These are phyloP conservation scores for Carpatolechia fugitivella DNA, from an alignment of 2,888 invertebrate species.

Conservation along the genomic window DNA sequence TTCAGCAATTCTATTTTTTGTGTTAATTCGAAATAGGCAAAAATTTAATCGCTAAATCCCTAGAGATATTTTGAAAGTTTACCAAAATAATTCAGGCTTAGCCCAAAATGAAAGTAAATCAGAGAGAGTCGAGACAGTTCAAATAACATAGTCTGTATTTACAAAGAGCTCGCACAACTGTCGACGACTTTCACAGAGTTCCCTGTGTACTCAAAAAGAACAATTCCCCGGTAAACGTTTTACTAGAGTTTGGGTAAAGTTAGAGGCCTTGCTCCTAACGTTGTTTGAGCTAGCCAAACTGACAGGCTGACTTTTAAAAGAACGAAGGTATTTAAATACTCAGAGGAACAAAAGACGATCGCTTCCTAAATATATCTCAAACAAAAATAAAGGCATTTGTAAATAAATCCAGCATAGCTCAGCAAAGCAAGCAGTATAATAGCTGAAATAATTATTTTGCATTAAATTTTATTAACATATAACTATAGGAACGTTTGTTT, in stretches of 20 bases:
- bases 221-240: constrained; percentile 54
- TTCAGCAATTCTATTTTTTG: too few relatives aligned
- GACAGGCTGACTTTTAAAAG: neutral
- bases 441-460: too few relatives aligned
- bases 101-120: constrained; percentile 45
- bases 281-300: constrained; percentile 1
- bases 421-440: too few relatives aligned
- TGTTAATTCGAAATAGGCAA: too few relatives aligned
- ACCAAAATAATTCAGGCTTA: neutral
- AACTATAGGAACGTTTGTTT: too few relatives aligned
- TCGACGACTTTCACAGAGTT: constrained; percentile 47
- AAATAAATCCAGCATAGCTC: too few relatives aligned
- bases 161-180: constrained; percentile 51
- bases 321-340: neutral
- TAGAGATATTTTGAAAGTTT: neutral
- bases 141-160: constrained; percentile 51
- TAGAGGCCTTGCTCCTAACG: constrained; percentile 6
- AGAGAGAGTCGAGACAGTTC: constrained; percentile 39
- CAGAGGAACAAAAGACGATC: too few relatives aligned
- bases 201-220: constrained; percentile 55
- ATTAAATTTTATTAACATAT: too few relatives aligned
- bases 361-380: too few relatives aligned
- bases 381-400: too few relatives aligned
- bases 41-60: too few relatives aligned
- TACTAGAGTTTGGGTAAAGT: constrained; percentile 37